Evolutionary conservation across 2,113 vertebrate species (phyloP).

Genomic region (Chaetodon trifascialis): DNA sequence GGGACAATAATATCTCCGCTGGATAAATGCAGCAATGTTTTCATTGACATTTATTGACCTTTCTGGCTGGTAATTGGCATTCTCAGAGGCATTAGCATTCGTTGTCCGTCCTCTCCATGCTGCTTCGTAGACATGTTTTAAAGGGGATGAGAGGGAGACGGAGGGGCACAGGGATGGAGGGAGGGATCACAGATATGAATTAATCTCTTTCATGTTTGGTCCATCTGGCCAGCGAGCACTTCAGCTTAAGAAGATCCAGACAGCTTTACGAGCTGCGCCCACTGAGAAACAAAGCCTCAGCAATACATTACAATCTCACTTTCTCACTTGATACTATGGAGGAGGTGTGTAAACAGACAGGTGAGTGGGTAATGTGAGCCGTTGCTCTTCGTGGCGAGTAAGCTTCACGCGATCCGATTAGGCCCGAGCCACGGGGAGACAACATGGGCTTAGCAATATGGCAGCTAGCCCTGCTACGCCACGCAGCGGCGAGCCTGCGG

Average conservation of each 20-base stretch:
- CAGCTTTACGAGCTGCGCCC: background rate
- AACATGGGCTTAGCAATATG: slow-evolving; percentile 72
- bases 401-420: slow-evolving; percentile 76
- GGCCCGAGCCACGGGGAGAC: slow-evolving; percentile 62
- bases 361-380: slow-evolving; percentile 60
- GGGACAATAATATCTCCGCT: slow-evolving; percentile 9
- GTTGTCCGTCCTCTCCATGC: slow-evolving; percentile 29
- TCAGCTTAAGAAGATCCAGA: slow-evolving; percentile 51
- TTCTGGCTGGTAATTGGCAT: slow-evolving; percentile 55
- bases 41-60: slow-evolving; percentile 45
- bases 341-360: slow-evolving; percentile 54
- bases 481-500: slow-evolving; percentile 31
- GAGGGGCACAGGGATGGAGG: slow-evolving; percentile 38
- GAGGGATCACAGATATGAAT: slow-evolving; percentile 70
- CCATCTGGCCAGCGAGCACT: slow-evolving; percentile 67
- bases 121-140: slow-evolving; percentile 45
- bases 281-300: slow-evolving; percentile 14
- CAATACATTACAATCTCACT: slow-evolving; percentile 26
- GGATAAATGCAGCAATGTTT: slow-evolving; percentile 35
- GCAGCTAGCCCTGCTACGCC: slow-evolving; percentile 49
- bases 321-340: background rate
- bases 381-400: slow-evolving; percentile 54
- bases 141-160: slow-evolving; percentile 35
- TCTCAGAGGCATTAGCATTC: slow-evolving; percentile 52
- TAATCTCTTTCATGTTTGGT: slow-evolving; percentile 77